Evolutionary conservation across 2,888 invertebrate genomes (phyloP), one percentile per base, ranked within the genome.

Genomic region (Platycheirus albimanus): DNA sequence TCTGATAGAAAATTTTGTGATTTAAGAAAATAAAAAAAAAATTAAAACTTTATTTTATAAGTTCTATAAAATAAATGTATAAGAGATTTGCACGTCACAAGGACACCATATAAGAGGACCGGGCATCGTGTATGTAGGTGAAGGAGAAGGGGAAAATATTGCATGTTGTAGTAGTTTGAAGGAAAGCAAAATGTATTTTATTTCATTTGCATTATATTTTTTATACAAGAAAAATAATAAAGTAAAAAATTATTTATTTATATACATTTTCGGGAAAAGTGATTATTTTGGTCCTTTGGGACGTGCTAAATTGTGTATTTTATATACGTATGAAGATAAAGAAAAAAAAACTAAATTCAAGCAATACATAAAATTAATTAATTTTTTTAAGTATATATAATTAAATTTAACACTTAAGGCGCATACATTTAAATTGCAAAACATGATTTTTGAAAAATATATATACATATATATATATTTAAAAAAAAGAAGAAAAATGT

Each of bases 1-100:
- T 78, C 83, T 78, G 78, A 83, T 83, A 83, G 74, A 70, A 74
- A 83, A 69, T 78, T 83, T 83, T 83, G 83, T 83, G 83, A 83
- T 83, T 74, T 63, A 78, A 72, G 63, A 77, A 71, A 61, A 49
- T 20, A 15, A 54, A 47, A 20, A 2, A 20, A 45, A 52, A 45
- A 36, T 33, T 24, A 49, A 64, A 64, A 49, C 15, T 45, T 49
- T 77, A 76, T 72, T n/a, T 71, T 78, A 70, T 24, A 70, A 52
- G 51, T 47, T 17, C 41, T 58, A 63, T 52, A 63, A 61, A 33
- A 20, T 15, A 28, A 30, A 54, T 43, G 47, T 20, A 36, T 63
- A 13, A 56, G 52, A 11, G 66, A 17, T 69, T 64, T 78, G 83
- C 78, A 69, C 72, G 77, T 83, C 69, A 67, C 72, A 64, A 77